These are phyloP conservation scores for Rallus limicola DNA, from an alignment of 2,113 vertebrate species.

Conservation along the genomic window DNA sequence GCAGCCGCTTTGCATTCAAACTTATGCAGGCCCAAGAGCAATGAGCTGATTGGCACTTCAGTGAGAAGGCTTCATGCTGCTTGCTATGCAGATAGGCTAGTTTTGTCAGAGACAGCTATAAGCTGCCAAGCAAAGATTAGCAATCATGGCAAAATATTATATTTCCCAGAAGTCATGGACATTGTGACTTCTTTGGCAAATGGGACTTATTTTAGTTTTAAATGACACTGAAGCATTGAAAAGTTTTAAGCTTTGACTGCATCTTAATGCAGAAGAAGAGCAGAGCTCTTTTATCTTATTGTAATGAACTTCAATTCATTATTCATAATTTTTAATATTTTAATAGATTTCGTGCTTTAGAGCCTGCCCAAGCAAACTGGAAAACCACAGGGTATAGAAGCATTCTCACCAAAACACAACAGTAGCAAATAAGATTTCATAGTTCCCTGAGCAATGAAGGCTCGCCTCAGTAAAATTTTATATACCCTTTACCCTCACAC, in stretches of 20 bases:
- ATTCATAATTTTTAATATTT: slow-evolving; percentile 63
- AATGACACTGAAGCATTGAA: neutral
- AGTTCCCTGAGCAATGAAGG: neutral
- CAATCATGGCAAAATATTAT: slow-evolving; percentile 42
- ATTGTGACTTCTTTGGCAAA: slow-evolving; percentile 28
- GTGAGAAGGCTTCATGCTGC: neutral
- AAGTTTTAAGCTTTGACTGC: neutral
- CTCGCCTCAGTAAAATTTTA: slow-evolving; percentile 18
- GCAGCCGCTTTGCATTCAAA: neutral
- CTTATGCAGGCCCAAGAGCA: neutral
- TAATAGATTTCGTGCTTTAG: slow-evolving; percentile 31
- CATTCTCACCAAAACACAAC: neutral
- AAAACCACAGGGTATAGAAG: slow-evolving; percentile 8
- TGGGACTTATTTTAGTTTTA: slow-evolving; percentile 19
- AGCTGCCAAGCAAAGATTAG: slow-evolving; percentile 46
- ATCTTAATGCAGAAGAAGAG: neutral
- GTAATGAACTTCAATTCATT: slow-evolving; percentile 35
- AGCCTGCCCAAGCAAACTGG: neutral
- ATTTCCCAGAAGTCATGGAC: slow-evolving; percentile 7
- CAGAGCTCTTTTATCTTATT: slow-evolving; percentile 7
- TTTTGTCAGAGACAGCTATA: slow-evolving; percentile 28
- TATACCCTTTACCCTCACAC: neutral
- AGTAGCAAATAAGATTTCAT: neutral
- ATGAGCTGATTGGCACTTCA: neutral
- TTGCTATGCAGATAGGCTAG: slow-evolving; percentile 39